Evolutionary conservation across 2,888 invertebrate species (phyloP), one percentile per base, ranked within the genome.

Genomic region (Piscicola geometra): DNA sequence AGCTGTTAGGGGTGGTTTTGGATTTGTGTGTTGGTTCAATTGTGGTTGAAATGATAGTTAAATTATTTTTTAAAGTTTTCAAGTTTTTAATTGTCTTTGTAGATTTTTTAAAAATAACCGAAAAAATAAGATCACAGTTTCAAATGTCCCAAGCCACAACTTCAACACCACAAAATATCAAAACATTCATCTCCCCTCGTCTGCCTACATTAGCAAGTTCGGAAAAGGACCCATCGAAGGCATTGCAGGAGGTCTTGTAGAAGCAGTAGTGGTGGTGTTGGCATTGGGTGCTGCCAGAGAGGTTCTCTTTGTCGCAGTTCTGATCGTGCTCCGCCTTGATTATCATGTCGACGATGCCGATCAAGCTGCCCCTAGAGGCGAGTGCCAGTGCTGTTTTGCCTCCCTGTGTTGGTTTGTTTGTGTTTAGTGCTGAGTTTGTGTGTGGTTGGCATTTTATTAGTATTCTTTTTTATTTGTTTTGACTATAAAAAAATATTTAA

Each of bases 331-430:
- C 90, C 86, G 79, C 90, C 81, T 90, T 91, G 79, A 92, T 92
- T 76, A 92, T 90, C 88, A 92, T 90, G 82, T 92, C 92, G 77
- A 92, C 89, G 78, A 92, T 92, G 41, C 91, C 91, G 0, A 92
- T 91, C 86, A 91, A 92, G 82, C 92, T 92, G 21, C 92, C 92
- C 74, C 92, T 86, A 0, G 92, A 91, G 0, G 92, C 92, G 36
- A 92, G 88, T 79, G 91, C 89, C 81, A 91, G 88, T 47, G 92
- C 91, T 0, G 91, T 92, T 72, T 89, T 88, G 47, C 90, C 90
- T 76, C 89, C 88, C 89, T 89, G 84, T 32, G 21, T 56, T 5
- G 9, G 25, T 5, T 3, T 25, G 21, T 56, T 56, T 56, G 25
- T 25, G 25, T 25, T 56, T 56, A 21, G 12, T 25, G 9, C n/a